Percentiles rank a stretch among this genome's conserved stretches.
These are phyloP conservation scores for Pteronura brasiliensis DNA, from an alignment of 2,113 vertebrate species.

Conservation along the genomic window DNA sequence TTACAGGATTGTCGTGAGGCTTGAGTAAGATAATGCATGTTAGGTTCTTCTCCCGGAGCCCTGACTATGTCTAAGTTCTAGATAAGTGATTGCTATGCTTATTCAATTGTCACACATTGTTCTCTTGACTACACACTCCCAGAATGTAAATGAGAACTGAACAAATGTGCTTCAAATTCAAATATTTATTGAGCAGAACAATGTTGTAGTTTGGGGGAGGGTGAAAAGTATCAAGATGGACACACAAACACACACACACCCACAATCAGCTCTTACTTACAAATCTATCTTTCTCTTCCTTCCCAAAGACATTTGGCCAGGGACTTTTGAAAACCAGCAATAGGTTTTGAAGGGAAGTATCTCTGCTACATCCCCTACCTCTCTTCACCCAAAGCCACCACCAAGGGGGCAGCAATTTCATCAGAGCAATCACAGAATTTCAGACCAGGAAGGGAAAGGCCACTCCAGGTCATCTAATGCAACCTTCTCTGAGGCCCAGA, in stretches of 20 bases:
- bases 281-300: neutral
- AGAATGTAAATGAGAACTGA: conserved; percentile 6
- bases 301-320: neutral
- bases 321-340: neutral
- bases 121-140: conserved; percentile 25
- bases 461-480: neutral
- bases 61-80: neutral
- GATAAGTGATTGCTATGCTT: neutral
- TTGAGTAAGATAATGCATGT: neutral
- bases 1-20: neutral
- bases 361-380: neutral
- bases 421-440: neutral
- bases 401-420: neutral
- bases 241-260: neutral
- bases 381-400: neutral
- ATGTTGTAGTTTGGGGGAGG: neutral
- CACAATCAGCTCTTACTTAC: conserved; percentile 15
- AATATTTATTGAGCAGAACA: conserved; percentile 18
- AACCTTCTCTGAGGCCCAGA: neutral
- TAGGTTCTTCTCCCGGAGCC: neutral
- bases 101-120: neutral
- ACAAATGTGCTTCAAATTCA: conserved; percentile 35
- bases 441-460: neutral
- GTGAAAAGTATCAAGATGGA: neutral
- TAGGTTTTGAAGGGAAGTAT: neutral